A percentile compares a stretch with the other conserved stretches of the same genome.
Conservation (phyloP, 2,888 invertebrate genomes). For the Taenaris catops region DNA sequence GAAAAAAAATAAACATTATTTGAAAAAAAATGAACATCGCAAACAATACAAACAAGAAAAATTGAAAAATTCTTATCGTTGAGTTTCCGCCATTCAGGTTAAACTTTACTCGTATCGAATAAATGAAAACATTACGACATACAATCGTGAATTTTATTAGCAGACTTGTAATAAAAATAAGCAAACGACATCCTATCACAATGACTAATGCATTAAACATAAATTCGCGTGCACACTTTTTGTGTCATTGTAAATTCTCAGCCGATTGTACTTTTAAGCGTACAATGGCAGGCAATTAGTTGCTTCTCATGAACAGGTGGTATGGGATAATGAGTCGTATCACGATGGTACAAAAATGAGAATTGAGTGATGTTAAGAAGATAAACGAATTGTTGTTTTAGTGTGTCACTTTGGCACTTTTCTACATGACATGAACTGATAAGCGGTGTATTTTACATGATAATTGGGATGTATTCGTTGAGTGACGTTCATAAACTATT, state of each 20-base stretch:
- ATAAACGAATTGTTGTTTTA: conserved; percentile 3
- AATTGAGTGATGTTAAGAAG: conserved; percentile 4
- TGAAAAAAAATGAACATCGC: conserved; percentile 26
- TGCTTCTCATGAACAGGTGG: conserved; percentile 6
- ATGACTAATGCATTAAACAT: conserved; percentile 12
- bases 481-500: too few species aligned
- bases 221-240: conserved; percentile 11
- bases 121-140: conserved; percentile 36
- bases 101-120: conserved; percentile 32
- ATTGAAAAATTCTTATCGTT: conserved; percentile 49
- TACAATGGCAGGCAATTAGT: conserved; percentile 10
- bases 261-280: conserved; percentile 6
- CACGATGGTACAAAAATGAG: neutral
- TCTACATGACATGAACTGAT: conserved; percentile 1
- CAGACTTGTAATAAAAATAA: conserved; percentile 8
- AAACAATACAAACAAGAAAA: conserved; percentile 36
- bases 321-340: conserved; percentile 1
- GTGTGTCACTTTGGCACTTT: conserved; percentile 4
- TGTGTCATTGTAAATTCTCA: conserved; percentile 9
- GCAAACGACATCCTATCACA: conserved; percentile 18
- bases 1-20: conserved; percentile 34
- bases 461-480: too few species aligned
- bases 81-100: conserved; percentile 47
- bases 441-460: too few species aligned
- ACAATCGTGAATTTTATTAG: conserved; percentile 10